Evolutionary conservation across 2,797 vertebrate genomes (phyloP).

Genomic region (Acrocephalus scirpaceus): DNA sequence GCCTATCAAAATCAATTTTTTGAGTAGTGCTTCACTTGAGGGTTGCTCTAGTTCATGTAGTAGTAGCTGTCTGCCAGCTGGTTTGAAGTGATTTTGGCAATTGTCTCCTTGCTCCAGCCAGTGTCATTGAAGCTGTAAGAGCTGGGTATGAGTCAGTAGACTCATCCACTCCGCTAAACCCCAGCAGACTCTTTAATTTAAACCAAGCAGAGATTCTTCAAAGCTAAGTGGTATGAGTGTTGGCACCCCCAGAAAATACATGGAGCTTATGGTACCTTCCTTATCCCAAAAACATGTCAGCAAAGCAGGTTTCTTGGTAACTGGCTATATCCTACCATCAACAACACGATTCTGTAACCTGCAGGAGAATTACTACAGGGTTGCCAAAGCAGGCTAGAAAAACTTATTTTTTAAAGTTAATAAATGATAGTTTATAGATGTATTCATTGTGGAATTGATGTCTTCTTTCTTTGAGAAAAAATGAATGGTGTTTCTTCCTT

Average conservation of each 20-base stretch:
- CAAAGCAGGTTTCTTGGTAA: neutral
- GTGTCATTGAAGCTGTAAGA: neutral
- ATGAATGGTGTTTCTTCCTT: neutral
- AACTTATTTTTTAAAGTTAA: neutral
- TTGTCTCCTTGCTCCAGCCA: neutral
- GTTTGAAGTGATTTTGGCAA: conserved; percentile 8
- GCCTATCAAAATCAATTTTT: neutral
- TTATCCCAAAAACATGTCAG: neutral
- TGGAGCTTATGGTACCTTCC: neutral
- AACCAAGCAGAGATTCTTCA: neutral
- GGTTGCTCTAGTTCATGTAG: neutral
- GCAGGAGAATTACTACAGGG: neutral
- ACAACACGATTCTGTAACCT: neutral
- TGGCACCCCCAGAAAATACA: neutral
- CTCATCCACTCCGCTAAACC: neutral
- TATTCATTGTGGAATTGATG: neutral
- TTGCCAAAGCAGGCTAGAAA: neutral
- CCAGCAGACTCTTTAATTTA: neutral
- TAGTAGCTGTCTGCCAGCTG: neutral
- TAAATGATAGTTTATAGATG: conserved; percentile 1
- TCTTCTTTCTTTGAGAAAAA: conserved; percentile 17
- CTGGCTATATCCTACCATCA: neutral
- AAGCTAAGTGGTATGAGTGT: neutral
- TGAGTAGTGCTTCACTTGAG: neutral
- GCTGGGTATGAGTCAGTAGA: neutral